A percentile compares a stretch with the other conserved stretches of the same genome.
These are phyloP conservation scores for Coptodon bakossiorum DNA, from an alignment of 2,113 vertebrate species.

Conservation along the genomic window DNA sequence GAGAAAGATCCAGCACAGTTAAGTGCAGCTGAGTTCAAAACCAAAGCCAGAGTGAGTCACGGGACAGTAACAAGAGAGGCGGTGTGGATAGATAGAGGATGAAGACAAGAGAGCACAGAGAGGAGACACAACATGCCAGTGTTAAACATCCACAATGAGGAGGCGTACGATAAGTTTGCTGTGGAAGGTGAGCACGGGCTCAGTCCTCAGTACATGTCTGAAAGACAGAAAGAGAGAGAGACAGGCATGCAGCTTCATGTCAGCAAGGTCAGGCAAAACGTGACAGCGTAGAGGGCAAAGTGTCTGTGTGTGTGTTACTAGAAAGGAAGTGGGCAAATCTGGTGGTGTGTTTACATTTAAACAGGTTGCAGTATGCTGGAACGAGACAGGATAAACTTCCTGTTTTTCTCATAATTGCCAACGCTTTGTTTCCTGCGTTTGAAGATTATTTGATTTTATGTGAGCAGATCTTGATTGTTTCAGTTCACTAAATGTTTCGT, in stretches of 20 bases:
- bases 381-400: background rate
- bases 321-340: conserved; percentile 12
- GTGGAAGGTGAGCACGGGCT: conserved; percentile 62
- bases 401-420: background rate
- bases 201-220: background rate
- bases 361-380: background rate
- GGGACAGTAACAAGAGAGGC: conserved; percentile 2
- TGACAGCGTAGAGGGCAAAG: background rate
- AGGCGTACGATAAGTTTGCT: conserved; percentile 54
- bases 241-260: background rate
- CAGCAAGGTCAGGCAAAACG: conserved; percentile 36
- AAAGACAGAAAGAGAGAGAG: background rate
- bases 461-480: background rate
- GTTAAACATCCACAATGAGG: conserved; percentile 65
- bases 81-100: background rate
- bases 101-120: background rate
- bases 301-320: background rate
- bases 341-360: conserved; percentile 28
- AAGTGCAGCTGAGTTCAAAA: conserved; percentile 42
- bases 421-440: background rate
- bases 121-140: conserved; percentile 52
- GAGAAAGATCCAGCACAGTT: conserved; percentile 19
- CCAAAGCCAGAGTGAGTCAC: conserved; percentile 28
- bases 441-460: background rate
- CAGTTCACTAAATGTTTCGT: background rate